Evolutionary conservation across 2,888 invertebrate species (phyloP).

Genomic region (Acronicta alni): DNA sequence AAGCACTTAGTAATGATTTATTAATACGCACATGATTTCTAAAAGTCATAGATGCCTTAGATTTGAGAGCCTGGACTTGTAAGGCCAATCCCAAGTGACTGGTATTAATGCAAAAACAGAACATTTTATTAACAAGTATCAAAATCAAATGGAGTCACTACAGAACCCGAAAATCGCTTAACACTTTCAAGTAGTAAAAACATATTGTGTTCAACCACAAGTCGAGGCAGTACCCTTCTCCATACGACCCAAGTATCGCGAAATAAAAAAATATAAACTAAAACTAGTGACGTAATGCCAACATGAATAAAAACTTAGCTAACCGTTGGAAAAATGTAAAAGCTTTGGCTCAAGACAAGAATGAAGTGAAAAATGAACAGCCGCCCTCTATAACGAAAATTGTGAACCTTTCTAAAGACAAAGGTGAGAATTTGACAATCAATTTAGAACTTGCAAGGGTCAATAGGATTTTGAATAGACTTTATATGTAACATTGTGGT

Average conservation of each 20-base stretch:
- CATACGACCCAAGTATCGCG: constrained; percentile 14
- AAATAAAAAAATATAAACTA: constrained; percentile 25
- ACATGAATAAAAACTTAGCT: constrained; percentile 72
- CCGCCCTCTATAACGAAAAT: constrained; percentile 66
- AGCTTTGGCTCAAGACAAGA: constrained; percentile 66
- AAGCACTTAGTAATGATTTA: too few species aligned
- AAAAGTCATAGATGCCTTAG: too few species aligned
- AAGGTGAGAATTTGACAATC: constrained; percentile 66
- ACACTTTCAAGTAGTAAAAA: constrained; percentile 60
- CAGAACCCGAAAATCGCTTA: constrained; percentile 61
- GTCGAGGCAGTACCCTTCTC: constrained; percentile 36
- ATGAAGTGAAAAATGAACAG: constrained; percentile 60
- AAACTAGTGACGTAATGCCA: constrained; percentile 46
- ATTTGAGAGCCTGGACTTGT: too few species aligned
- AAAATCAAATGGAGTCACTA: constrained; percentile 47
- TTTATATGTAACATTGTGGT: not conserved
- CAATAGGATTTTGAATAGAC: constrained; percentile 17
- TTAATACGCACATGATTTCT: too few species aligned
- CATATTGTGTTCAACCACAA: constrained; percentile 46
- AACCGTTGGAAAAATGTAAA: constrained; percentile 81
- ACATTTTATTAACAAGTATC: constrained; percentile 55
- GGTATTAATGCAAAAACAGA: too few species aligned
- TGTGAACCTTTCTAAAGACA: constrained; percentile 71
- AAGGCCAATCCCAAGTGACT: too few species aligned
- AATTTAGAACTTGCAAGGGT: constrained; percentile 45